These are phyloP conservation scores for Rhadina sibilatrix DNA, from an alignment of 2,113 vertebrate species.

Conservation along the genomic window DNA sequence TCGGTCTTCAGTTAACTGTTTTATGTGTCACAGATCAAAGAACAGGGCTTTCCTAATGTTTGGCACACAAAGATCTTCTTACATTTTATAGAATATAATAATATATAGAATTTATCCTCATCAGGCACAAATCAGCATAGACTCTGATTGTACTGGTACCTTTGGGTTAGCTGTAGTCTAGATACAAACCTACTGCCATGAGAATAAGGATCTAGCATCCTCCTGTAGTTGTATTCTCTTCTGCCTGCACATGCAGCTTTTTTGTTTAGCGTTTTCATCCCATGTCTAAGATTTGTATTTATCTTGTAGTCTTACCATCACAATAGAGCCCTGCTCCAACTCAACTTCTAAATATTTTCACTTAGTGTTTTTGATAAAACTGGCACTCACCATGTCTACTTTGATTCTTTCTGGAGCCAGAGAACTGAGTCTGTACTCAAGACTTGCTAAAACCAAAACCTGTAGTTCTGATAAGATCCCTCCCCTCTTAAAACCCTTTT, in stretches of 20 bases:
- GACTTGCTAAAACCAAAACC: neutral
- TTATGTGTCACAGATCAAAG: neutral
- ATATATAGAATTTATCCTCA: neutral
- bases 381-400: neutral
- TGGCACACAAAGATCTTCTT: neutral
- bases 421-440: neutral
- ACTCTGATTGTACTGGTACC: neutral
- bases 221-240: neutral
- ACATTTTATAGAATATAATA: neutral
- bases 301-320: neutral
- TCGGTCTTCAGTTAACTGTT: neutral
- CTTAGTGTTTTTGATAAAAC: neutral
- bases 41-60: accelerated
- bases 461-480: neutral
- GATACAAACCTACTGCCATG: neutral
- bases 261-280: neutral
- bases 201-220: neutral
- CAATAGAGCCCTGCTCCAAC: neutral
- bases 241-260: neutral
- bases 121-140: neutral
- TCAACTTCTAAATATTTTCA: neutral
- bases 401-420: neutral
- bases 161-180: neutral
- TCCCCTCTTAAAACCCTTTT: neutral
- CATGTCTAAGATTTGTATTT: neutral